Evolutionary conservation across 2,797 vertebrate species (phyloP).

Genomic region (Staurois parvus): DNA sequence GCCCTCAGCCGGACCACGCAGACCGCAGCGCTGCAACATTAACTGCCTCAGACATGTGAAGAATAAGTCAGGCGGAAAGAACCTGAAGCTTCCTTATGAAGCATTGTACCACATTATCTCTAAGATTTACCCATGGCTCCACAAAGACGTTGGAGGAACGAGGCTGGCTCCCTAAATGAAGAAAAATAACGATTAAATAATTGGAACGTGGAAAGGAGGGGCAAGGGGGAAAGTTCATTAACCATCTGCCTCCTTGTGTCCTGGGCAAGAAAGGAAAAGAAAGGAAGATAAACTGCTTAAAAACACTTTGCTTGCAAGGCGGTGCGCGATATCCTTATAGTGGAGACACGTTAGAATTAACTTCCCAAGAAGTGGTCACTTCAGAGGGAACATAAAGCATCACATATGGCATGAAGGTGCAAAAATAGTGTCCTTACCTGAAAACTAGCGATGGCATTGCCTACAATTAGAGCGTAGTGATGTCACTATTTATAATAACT

Average conservation of each 20-base stretch:
- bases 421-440: no score
- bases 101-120: conserved; percentile 73
- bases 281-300: conserved; percentile 41
- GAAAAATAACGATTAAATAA: conserved; percentile 67
- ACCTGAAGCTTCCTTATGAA: conserved; percentile 78
- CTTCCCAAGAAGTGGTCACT: no score
- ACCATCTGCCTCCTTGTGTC: conserved; percentile 57
- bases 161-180: conserved; percentile 64
- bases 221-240: conserved; percentile 50
- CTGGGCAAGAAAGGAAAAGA: conserved; percentile 28
- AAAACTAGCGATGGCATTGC: no score
- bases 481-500: no score
- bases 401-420: no score
- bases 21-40: conserved; percentile 72
- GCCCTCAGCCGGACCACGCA: conserved; percentile 71
- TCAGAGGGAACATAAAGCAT: no score
- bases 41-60: conserved; percentile 79
- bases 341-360: no score
- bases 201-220: conserved; percentile 55
- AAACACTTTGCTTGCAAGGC: conserved; percentile 24
- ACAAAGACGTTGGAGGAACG: conserved; percentile 73
- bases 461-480: no score
- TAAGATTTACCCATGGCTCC: conserved; percentile 70
- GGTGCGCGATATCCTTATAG: no score
- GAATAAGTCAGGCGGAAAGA: conserved; percentile 78